A percentile compares a stretch with the other conserved stretches of the same genome.
These are phyloP conservation scores for Acromyrmex heyeri DNA, from an alignment of 1,140 invertebrate species.

Conservation along the genomic window DNA sequence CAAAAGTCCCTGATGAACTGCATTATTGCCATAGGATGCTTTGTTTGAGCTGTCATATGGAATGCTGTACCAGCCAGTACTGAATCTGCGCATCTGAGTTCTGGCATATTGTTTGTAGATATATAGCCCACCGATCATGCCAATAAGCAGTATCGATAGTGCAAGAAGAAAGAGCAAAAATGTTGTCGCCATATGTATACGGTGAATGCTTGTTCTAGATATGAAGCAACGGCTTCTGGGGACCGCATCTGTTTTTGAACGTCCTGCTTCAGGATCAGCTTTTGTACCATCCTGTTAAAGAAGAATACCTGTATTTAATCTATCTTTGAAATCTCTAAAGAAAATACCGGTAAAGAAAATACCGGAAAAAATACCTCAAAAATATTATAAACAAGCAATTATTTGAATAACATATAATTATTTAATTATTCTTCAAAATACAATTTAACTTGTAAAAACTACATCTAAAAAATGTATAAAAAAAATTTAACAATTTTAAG, in stretches of 20 bases:
- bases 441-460: constrained; percentile 24
- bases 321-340: no score
- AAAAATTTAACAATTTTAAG: neutral
- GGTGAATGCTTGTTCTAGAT: constrained; percentile 77
- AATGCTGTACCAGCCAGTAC: constrained; percentile 90
- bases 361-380: neutral
- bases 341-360: neutral
- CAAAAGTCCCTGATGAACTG: constrained; percentile 78
- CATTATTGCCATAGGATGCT: constrained; percentile 80
- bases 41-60: constrained; percentile 87
- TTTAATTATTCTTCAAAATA: neutral
- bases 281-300: constrained; percentile 77
- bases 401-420: neutral
- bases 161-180: constrained; percentile 91
- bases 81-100: constrained; percentile 88
- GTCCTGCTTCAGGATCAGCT: constrained; percentile 82
- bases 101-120: constrained; percentile 92
- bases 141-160: constrained; percentile 91
- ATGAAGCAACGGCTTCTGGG: constrained; percentile 77
- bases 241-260: constrained; percentile 66
- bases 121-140: constrained; percentile 92
- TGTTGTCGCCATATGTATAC: constrained; percentile 89
- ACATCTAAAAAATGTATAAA: neutral
- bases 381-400: neutral
- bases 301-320: constrained; percentile 10